phyloP scores from a whole-genome alignment of 1,140 invertebrate species.

The Littorina saxatilis region DNA sequence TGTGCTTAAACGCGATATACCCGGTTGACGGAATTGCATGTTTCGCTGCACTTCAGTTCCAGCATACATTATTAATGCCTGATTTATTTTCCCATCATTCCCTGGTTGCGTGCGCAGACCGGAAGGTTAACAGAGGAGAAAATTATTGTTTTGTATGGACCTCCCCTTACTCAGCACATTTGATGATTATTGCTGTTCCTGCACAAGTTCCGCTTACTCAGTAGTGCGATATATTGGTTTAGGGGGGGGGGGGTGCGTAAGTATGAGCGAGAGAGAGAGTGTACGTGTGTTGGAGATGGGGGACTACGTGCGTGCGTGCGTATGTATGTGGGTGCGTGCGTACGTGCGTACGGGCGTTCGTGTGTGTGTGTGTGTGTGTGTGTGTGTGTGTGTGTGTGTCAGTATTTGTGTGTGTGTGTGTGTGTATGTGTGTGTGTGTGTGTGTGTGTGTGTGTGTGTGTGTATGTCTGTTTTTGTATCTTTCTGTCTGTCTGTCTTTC shows the following conservation, averaged over 20 bases:
- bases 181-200: too few relatives aligned
- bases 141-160: too few relatives aligned
- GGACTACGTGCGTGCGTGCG: background rate
- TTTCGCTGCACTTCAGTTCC: too few relatives aligned
- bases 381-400: slow-evolving; percentile 24
- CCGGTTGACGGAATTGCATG: too few relatives aligned
- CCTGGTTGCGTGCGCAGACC: too few relatives aligned
- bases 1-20: too few relatives aligned
- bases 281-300: background rate
- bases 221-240: too few relatives aligned
- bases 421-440: background rate
- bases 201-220: too few relatives aligned
- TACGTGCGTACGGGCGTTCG: background rate
- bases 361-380: slow-evolving; percentile 21
- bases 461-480: background rate
- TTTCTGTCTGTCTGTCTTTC: background rate
- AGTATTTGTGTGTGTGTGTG: slow-evolving; percentile 4
- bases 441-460: background rate
- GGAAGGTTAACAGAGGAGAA: too few relatives aligned
- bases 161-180: too few relatives aligned
- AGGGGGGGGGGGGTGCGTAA: background rate
- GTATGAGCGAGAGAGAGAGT: background rate
- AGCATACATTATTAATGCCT: too few relatives aligned
- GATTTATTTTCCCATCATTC: background rate
- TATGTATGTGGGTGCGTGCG: background rate